phyloP scores from a whole-genome alignment of 30 jellyfish, hydroid and myxozoan species.

The Mastigias papua region DNA sequence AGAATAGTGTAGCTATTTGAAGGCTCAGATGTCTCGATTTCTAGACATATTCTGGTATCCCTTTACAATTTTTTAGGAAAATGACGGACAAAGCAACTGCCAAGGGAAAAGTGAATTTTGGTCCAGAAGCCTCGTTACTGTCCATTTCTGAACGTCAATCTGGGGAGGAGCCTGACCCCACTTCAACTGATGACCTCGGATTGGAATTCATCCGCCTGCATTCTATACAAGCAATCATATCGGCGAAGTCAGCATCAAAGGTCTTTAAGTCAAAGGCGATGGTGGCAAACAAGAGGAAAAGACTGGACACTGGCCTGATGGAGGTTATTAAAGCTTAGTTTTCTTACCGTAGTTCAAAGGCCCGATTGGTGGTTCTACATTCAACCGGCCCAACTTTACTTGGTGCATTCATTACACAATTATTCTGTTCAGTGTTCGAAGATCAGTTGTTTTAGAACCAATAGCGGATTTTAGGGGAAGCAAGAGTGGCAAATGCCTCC shows the following conservation, averaged over 20 bases:
- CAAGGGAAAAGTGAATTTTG: slow-evolving; percentile 36
- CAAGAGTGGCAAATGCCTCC: no score
- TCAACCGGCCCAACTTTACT: no score
- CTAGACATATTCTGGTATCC: background rate
- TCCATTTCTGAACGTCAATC: slow-evolving; percentile 6
- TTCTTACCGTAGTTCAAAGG: no score
- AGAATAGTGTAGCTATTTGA: no score
- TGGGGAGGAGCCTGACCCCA: slow-evolving; percentile 27
- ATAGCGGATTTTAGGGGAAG: no score
- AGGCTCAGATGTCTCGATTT: no score
- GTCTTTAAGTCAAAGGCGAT: slow-evolving; percentile 21
- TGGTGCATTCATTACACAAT: no score
- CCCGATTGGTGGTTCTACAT: no score
- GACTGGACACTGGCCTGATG: slow-evolving; percentile 39
- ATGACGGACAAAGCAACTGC: background rate
- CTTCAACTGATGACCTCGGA: slow-evolving; percentile 29
- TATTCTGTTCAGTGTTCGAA: no score
- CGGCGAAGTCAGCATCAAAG: slow-evolving; percentile 57
- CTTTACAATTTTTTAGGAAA: background rate
- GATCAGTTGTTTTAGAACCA: no score
- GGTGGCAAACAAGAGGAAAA: slow-evolving; percentile 30
- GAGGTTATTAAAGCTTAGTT: slow-evolving; percentile 54
- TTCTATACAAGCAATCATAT: slow-evolving; percentile 32
- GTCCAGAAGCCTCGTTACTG: background rate
- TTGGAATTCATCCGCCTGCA: slow-evolving; percentile 41